Evolutionary conservation across 2,888 invertebrate genomes (phyloP).

Genomic region (Spicauda simplicius): DNA sequence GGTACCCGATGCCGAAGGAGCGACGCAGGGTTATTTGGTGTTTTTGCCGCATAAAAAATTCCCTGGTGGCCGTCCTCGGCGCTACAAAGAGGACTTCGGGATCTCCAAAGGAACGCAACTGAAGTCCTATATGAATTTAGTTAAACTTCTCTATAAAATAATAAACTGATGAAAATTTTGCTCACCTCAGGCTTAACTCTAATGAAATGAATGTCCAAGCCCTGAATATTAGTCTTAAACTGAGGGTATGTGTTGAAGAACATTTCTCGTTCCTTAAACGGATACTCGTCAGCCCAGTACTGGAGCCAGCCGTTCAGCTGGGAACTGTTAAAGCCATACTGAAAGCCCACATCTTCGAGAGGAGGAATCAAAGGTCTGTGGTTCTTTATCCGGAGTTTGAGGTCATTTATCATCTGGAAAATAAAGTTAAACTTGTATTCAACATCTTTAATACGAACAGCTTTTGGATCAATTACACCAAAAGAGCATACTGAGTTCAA

Average conservation of each 20-base stretch:
- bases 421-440: neutral
- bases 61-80: no score
- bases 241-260: constrained; percentile 89
- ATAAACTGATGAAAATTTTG: neutral
- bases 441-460: no score
- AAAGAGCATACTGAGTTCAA: no score
- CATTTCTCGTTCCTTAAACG: constrained; percentile 85
- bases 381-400: constrained; percentile 41
- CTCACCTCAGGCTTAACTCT: constrained; percentile 80
- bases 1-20: no score
- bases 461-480: no score
- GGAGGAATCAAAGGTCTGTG: constrained; percentile 63
- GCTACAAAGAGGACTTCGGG: no score
- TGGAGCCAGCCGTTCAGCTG: constrained; percentile 86
- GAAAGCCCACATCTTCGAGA: constrained; percentile 86
- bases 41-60: no score
- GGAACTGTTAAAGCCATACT: constrained; percentile 90
- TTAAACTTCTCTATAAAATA: neutral
- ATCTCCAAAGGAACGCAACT: no score
- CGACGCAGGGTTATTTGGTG: no score
- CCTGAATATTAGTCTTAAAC: constrained; percentile 88
- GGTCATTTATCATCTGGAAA: constrained; percentile 45
- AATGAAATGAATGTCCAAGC: constrained; percentile 88
- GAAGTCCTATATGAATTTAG: no score
- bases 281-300: constrained; percentile 92